A percentile compares a stretch with the other conserved stretches of the same genome.
These are phyloP conservation scores for Helicoverpa armigera DNA, from an alignment of 1,140 invertebrate genomes.

Conservation along the genomic window DNA sequence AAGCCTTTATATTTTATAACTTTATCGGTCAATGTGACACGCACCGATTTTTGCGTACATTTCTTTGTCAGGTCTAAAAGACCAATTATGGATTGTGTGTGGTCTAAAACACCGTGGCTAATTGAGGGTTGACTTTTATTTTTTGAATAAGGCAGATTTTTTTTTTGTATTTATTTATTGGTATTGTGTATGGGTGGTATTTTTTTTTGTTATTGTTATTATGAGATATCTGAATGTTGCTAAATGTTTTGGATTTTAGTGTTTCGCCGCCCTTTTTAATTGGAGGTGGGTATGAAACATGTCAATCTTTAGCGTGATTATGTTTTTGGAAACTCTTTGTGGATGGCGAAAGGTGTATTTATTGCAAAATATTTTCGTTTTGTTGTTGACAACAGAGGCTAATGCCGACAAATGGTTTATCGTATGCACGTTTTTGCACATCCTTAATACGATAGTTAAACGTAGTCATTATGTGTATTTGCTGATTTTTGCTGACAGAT, in stretches of 20 bases:
- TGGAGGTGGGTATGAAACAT: conserved; percentile 16
- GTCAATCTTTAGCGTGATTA: conserved; percentile 1
- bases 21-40: conserved; percentile 67
- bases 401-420: too few species aligned
- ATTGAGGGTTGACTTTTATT: conserved; percentile 57
- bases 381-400: too few species aligned
- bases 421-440: too few species aligned
- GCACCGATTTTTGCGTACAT: conserved; percentile 55
- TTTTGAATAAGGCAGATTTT: conserved; percentile 38
- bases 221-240: conserved; percentile 6
- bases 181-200: conserved; percentile 54
- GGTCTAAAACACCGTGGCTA: conserved; percentile 61
- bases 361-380: not conserved
- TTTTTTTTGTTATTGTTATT: conserved; percentile 45
- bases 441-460: too few species aligned
- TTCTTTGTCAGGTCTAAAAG: conserved; percentile 51
- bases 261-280: conserved; percentile 5
- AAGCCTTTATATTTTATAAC: conserved; percentile 67
- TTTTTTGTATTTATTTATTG: too few species aligned
- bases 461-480: too few species aligned
- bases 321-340: conserved; percentile 1
- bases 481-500: too few species aligned
- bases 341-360: not conserved
- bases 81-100: conserved; percentile 58
- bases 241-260: conserved; percentile 10